Conservation (phyloP, 1,140 invertebrate genomes). For the Aphis gossypii region DNA sequence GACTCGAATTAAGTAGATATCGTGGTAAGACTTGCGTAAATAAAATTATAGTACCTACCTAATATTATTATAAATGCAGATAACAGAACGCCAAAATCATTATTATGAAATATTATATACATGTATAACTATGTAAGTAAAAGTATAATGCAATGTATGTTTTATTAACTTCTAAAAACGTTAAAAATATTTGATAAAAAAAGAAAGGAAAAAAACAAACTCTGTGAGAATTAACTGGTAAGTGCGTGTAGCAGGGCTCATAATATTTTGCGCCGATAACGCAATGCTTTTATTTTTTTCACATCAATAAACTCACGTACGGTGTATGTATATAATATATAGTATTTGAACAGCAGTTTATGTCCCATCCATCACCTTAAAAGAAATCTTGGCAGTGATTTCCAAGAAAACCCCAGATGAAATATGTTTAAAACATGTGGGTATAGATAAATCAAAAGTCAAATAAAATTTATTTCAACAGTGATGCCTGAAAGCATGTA, state of each 20-base stretch:
- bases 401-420: neutral
- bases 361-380: conserved; percentile 20
- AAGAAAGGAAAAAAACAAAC: neutral
- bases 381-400: neutral
- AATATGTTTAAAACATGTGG: neutral
- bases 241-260: neutral
- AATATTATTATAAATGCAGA: neutral
- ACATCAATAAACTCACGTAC: neutral
- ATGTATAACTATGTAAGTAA: neutral
- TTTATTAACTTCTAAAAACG: neutral
- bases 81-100: neutral
- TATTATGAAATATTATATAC: neutral
- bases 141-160: neutral
- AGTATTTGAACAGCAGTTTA: neutral
- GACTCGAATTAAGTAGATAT: neutral
- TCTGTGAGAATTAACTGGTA: neutral
- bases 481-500: neutral
- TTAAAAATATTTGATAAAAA: neutral
- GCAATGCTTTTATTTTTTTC: neutral
- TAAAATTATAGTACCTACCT: neutral
- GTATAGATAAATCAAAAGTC: conserved; percentile 34
- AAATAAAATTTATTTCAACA: conserved; percentile 18
- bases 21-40: neutral
- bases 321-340: neutral
- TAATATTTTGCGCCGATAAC: neutral